Base-by-base conservation (phyloP, 2,113 vertebrate species). In the Crypturellus undulatus region DNA sequence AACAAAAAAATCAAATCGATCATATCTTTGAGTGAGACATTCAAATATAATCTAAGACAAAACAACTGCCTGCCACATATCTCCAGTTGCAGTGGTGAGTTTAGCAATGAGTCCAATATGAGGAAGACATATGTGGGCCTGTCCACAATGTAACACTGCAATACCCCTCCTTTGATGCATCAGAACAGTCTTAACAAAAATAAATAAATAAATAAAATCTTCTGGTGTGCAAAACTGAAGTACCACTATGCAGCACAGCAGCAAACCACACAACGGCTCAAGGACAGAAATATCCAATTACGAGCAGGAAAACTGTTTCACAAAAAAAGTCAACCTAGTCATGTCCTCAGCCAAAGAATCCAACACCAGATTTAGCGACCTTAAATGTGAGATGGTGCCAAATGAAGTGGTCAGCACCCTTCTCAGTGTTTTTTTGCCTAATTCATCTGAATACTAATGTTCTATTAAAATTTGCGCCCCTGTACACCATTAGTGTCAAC, bases 171-270 rank as follows among this genome's bases (percentile, higher is more conserved):
- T 60, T 19, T 18, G 80, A 58, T 32, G 10, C n/a, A 89, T 26
- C 30, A 30, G 26, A 76, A 63, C 17, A 78, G 13, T 16, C 26
- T 58, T 51, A 69, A 47, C 17, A 47, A 49, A 49, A 47, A 47
- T 9, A 47, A 47, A 47, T 21, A 20, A 49, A 49, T 22, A n/a
- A 21, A 43, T 43, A 84, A 94, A 87, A 36, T 40, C 32, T 12
- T 77, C 18, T 38, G 72, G 0, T 52, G 11, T 17, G 17, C n/a
- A 89, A 89, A 89, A 54, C 24, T 54, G 83, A 40, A 38, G 43
- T 3, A 62, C 19, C 17, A 34, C 14, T 45, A 40, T 0, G 1
- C 17, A 62, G 40, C 40, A 60, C 0, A 68, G 10, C 2, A 78
- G 59, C 1, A 12, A 81, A 4, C 21, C 4, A 7, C 18, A 45